Percentiles rank a stretch among this genome's conserved stretches.
Evolutionary conservation across 1,140 invertebrate genomes (phyloP).

Genomic region (Monomorium pharaonis): DNA sequence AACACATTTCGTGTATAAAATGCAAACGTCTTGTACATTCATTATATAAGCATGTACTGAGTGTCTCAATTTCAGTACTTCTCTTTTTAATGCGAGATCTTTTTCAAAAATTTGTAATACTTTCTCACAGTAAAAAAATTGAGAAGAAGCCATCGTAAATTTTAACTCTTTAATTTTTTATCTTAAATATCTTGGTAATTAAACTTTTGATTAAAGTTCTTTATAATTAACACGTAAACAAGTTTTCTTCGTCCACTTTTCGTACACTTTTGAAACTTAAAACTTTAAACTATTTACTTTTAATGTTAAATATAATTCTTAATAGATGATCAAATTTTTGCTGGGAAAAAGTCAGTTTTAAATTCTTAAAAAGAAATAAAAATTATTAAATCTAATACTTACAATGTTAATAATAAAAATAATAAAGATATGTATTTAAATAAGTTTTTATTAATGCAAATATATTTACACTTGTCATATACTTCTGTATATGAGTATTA

Average conservation of each 20-base stretch:
- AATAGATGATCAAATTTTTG: constrained; percentile 2
- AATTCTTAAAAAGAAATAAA: not conserved
- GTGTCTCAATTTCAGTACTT: constrained; percentile 10
- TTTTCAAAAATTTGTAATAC: constrained; percentile 33
- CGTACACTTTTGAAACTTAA: not conserved
- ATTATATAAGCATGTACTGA: constrained; percentile 9
- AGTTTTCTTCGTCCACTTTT: constrained; percentile 4
- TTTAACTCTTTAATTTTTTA: constrained; percentile 41
- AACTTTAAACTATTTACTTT: not conserved
- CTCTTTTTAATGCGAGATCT: not conserved
- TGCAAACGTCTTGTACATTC: constrained; percentile 1
- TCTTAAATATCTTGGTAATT: constrained; percentile 39
- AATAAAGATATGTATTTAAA: not conserved
- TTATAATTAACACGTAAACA: constrained; percentile 43
- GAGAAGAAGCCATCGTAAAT: constrained; percentile 5
- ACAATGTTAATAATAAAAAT: not conserved
- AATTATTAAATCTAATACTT: not conserved
- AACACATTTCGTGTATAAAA: constrained; percentile 9
- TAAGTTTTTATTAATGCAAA: not conserved
- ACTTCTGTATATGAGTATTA: too few species aligned
- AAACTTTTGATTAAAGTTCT: constrained; percentile 37
- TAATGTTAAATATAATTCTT: not conserved
- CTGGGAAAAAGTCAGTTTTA: not conserved
- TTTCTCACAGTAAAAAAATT: not conserved
- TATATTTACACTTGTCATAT: not conserved